phyloP scores from a whole-genome alignment of 2,113 vertebrate genomes.

The Varanus salvator region DNA sequence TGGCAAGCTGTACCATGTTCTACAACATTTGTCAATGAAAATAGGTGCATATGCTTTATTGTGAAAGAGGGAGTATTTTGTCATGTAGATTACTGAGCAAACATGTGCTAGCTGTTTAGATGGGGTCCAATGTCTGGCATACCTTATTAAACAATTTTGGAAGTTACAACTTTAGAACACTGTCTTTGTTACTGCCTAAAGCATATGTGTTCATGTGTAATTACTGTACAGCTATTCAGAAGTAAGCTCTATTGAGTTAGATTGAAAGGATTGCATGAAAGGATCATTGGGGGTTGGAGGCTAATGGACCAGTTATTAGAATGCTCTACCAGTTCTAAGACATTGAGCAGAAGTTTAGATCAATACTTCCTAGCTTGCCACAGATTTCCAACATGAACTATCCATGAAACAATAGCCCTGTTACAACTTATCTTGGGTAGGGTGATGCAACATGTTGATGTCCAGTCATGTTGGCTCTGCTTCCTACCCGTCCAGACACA shows the following conservation, averaged over 20 bases:
- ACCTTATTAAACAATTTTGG: not conserved
- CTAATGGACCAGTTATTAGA: no score
- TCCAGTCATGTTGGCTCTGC: no score
- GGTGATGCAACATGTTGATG: no score
- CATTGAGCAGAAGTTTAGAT: no score
- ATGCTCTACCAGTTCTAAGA: no score
- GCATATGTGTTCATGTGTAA: not conserved
- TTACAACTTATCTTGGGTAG: no score
- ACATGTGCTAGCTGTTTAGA: conserved; percentile 2
- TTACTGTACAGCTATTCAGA: not conserved
- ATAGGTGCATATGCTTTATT: conserved; percentile 12
- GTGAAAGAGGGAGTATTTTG: conserved; percentile 1
- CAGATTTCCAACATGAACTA: no score
- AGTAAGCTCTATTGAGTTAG: not conserved
- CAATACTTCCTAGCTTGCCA: no score
- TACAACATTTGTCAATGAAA: conserved; percentile 17
- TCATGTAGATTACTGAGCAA: conserved; percentile 9
- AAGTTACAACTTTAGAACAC: not conserved
- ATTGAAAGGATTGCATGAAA: no score
- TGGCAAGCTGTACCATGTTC: not conserved
- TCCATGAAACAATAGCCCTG: no score
- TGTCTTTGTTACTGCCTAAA: not conserved
- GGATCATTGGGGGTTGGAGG: no score
- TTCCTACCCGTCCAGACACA: no score
- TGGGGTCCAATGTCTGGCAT: not conserved